Evolutionary conservation across 2,113 vertebrate species (phyloP), one percentile per base, ranked within the genome.

Genomic region (Brachionichthys hirsutus): DNA sequence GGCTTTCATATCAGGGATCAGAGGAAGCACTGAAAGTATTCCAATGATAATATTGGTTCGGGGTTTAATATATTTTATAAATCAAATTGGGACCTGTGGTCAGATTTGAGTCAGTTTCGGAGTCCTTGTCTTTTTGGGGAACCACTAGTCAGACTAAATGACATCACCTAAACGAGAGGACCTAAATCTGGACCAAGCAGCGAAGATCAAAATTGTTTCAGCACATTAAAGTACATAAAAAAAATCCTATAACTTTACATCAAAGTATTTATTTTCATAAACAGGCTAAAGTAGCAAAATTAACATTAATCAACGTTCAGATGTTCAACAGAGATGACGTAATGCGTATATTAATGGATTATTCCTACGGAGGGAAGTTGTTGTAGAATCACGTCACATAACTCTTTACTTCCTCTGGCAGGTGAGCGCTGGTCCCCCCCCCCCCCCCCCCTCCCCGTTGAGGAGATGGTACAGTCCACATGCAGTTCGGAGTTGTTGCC

Each of bases 401-500:
- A 44, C 30, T 13, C 18, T 45, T 50, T 2, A 11, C 19, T 58
- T 47, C 17, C 15, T 30, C 14, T 24, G 74, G 58, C 83, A 85
- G 82, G 76, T 89, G 82, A 84, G 76, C 70, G 19, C 13, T 18
- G 10, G 54, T 13, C 10, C 58, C 15, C 78, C 78, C 78, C 83
- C 15, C 10, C 58, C 15, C 78, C 78, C 78, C 83, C 65, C 47
- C 77, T 66, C 47, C 8, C 17, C 1, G 38, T 15, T 2, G 41
- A 0, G 35, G 1, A 79, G 58, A 78, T 92, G 92, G 92, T 92
- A 89, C 85, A 18, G 83, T 87, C 92, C 90, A 72, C 74, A 78
- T 82, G 82, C 88, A 81, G 86, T 80, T 69, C 79, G 71, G 88
- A 91, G 88, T 89, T 87, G 90, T 91, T 90, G 90, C 92, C 77